Base-by-base conservation (phyloP, 2,888 invertebrate species). In the Pristionchus exspectatus region DNA sequence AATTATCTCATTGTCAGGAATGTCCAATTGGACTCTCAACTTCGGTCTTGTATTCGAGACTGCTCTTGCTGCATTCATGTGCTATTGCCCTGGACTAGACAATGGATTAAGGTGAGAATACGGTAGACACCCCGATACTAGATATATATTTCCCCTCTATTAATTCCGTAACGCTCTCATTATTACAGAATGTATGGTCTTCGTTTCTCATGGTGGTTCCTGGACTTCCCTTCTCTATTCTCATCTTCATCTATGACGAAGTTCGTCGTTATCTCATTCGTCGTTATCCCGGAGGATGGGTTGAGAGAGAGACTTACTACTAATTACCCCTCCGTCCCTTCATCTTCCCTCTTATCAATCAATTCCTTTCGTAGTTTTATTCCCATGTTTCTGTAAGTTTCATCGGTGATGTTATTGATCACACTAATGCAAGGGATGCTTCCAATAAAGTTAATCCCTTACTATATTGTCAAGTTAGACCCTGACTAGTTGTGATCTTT, bases 191-290 rank as follows among this genome's bases (percentile, higher is more conserved):
- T 86, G 85, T 86, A 86, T 63, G 85, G 85, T 86, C 85, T 86
- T 95, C 98, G 98, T 96, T 97, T 98, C 96, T 97, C 98, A 95
- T 99, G 98, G 98, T 99, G 98, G 99, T 96, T 99, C 96, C 98
- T 93, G 98, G 98, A 95, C 96, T 99, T 96, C 98, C 98, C 94
- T 99, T 99, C 97, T 97, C 98, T 97, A 96, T 98, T 96, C 97
- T 98, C 95, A 99, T 99, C 96, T 98, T 98, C 97, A 97, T 98
- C 90, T 99, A 98, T 96, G 99, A 99, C 96, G 99, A 99, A 96
- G 38, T 77, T 21, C 74, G 33, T 44, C 44, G 85, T 38, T 86
- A 86, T 63, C 63, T 98, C 96, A 97, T 98, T 96, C 97, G 98
- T 91, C 97, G 98, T 18, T 97, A 98, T 96, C 98, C 98, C 93